Evolutionary conservation across 2,113 vertebrate species (phyloP).

Genomic region (Micronycteris hirsuta): DNA sequence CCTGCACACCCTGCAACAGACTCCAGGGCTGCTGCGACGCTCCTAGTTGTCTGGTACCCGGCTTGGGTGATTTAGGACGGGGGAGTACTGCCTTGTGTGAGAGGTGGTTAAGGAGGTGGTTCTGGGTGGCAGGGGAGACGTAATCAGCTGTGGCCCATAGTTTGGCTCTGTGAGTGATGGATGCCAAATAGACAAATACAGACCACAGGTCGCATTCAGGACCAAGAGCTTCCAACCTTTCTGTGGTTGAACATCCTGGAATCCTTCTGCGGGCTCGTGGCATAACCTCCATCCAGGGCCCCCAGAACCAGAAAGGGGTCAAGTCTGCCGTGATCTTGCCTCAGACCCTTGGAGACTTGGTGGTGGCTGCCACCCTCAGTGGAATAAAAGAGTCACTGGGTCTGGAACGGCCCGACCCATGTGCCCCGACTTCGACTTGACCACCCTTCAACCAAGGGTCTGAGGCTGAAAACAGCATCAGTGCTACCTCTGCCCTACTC

Average conservation of each 20-base stretch:
- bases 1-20: not conserved
- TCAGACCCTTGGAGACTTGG: not conserved
- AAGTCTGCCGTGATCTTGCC: not conserved
- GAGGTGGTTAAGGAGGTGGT: not conserved
- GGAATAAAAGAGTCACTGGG: not conserved
- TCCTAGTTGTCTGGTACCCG: not conserved
- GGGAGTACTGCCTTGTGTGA: not conserved
- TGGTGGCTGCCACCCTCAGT: rapidly evolving
- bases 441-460: not conserved
- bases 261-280: not conserved
- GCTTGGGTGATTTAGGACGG: not conserved
- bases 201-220: not conserved
- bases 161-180: not conserved
- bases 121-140: not conserved
- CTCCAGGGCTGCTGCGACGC: not conserved
- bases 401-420: not conserved
- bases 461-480: not conserved
- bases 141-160: not conserved
- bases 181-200: not conserved
- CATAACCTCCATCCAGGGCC: not conserved
- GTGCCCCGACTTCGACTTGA: not conserved
- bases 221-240: not conserved
- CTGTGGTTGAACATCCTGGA: not conserved
- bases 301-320: not conserved
- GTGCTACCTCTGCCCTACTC: not conserved